Evolutionary conservation across 2,113 vertebrate genomes (phyloP).

Genomic region (Eubucco bourcierii): DNA sequence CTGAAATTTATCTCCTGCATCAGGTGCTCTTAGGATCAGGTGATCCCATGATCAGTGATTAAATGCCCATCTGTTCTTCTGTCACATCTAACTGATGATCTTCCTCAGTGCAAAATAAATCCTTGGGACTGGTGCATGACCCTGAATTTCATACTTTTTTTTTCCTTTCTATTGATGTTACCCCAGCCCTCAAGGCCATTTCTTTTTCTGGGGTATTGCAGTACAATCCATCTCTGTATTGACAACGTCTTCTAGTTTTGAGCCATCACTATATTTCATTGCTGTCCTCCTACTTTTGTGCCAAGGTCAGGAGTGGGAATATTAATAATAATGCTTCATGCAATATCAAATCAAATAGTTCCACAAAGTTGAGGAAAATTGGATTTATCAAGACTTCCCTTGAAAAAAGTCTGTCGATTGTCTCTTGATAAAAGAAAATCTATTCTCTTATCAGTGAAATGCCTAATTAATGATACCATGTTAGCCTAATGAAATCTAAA

Average conservation of each 20-base stretch:
- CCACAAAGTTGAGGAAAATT: conserved; percentile 33
- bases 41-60: background rate
- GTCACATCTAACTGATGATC: background rate
- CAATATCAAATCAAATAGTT: conserved; percentile 23
- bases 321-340: conserved; percentile 28
- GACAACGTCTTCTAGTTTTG: background rate
- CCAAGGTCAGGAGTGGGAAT: conserved; percentile 23
- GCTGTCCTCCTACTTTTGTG: background rate
- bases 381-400: conserved; percentile 5
- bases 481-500: conserved; percentile 53
- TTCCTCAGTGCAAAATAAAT: background rate
- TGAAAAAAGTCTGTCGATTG: conserved; percentile 27
- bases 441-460: conserved; percentile 33
- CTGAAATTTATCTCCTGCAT: background rate
- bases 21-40: background rate
- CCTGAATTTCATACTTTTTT: background rate
- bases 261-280: conserved; percentile 9
- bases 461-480: conserved; percentile 36
- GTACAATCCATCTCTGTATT: background rate
- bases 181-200: background rate
- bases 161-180: background rate
- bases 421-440: conserved; percentile 38
- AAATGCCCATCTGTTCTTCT: background rate
- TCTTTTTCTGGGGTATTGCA: background rate
- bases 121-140: background rate